Evolutionary conservation across 2,797 vertebrate genomes (phyloP).

Genomic region (Tolypeutes matacus): DNA sequence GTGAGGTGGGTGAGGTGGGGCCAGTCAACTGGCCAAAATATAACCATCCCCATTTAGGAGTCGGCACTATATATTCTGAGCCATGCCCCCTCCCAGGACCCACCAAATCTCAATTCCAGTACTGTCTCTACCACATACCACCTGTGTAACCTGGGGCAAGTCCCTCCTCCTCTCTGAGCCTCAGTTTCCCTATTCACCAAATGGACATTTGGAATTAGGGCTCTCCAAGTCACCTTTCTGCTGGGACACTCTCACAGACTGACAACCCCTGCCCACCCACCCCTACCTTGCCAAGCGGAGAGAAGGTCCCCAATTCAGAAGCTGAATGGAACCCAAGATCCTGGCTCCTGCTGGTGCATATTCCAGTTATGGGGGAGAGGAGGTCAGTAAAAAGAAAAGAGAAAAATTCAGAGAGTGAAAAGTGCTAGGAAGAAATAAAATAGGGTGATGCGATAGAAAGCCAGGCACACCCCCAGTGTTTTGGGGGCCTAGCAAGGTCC

Average conservation of each 20-base stretch:
- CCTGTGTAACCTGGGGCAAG: neutral
- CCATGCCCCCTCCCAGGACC: no score
- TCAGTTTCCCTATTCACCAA: neutral
- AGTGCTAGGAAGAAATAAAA: neutral
- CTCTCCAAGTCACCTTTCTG: neutral
- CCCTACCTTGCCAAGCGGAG: neutral
- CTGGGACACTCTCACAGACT: neutral
- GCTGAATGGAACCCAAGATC: neutral
- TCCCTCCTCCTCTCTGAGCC: no score
- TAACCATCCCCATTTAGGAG: neutral
- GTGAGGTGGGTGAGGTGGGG: no score
- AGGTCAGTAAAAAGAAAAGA: neutral
- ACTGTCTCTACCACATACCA: neutral
- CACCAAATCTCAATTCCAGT: no score
- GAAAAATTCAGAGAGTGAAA: neutral
- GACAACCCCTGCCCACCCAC: neutral
- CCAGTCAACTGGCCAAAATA: neutral
- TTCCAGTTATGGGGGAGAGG: neutral
- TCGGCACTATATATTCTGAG: neutral
- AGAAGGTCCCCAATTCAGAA: neutral
- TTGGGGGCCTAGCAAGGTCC: neutral
- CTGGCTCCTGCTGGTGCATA: neutral
- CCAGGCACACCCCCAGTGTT: neutral
- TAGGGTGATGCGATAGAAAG: neutral
- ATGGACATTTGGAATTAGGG: neutral